A percentile compares a stretch with the other conserved stretches of the same genome.
These are phyloP conservation scores for Tholera decimalis DNA, from an alignment of 2,888 invertebrate species.

Conservation along the genomic window DNA sequence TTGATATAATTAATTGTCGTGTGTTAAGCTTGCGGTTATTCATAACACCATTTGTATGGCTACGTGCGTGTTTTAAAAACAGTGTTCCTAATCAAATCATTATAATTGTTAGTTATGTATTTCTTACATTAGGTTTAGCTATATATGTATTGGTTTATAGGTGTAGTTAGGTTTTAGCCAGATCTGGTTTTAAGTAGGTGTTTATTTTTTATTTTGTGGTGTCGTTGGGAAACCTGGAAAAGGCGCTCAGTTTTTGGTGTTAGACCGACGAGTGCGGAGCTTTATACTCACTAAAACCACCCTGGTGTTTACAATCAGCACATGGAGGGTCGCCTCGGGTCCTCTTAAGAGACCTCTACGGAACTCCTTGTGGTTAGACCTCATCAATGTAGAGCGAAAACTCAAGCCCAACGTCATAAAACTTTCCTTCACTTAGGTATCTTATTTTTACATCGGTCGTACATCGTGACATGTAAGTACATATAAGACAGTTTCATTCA, in stretches of 20 bases:
- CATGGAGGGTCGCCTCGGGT: too few species aligned
- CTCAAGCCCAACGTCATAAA: background rate
- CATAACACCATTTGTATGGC: conserved; percentile 41
- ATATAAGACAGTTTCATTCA: conserved; percentile 51
- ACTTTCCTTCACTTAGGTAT: background rate
- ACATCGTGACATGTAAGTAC: background rate
- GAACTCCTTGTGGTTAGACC: too few species aligned
- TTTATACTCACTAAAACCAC: too few species aligned
- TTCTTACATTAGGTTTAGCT: background rate
- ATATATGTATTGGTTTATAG: background rate
- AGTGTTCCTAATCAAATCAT: conserved; percentile 32
- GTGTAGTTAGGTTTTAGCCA: background rate
- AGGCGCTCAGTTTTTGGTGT: background rate
- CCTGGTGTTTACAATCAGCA: too few species aligned
- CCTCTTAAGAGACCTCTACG: too few species aligned
- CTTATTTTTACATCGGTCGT: conserved; percentile 11
- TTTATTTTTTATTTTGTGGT: too few species aligned
- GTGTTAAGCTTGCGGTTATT: conserved; percentile 29
- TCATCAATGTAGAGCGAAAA: background rate
- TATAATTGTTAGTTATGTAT: conserved; percentile 4
- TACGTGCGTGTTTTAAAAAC: conserved; percentile 35
- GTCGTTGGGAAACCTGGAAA: too few species aligned
- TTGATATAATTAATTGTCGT: conserved; percentile 51
- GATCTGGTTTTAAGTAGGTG: background rate
- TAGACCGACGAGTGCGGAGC: too few species aligned